Base-by-base conservation (phyloP, 2,888 invertebrate species). In the Peribatodes rhomboidaria region DNA sequence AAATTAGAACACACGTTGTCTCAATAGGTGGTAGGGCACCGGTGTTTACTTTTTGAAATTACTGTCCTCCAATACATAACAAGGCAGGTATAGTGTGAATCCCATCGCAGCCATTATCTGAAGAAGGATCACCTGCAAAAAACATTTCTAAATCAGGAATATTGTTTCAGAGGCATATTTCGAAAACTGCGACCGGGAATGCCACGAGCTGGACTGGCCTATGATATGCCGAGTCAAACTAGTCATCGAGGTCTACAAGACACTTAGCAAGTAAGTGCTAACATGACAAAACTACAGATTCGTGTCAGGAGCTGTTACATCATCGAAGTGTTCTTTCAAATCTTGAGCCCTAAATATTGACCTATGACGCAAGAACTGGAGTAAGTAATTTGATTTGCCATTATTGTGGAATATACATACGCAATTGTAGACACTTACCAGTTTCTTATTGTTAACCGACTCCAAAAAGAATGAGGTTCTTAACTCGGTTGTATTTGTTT, bases 201-300 rank as follows among this genome's bases (percentile, higher is more conserved):
- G 97, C 84, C 95, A 96, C 77, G 96, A 96, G 70, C 87, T 96
- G 67, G 96, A 95, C 79, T 96, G 96, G 95, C 96, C 96, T 2
- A 96, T 96, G 96, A 96, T 96, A 77, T 97, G 97, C 84, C 93
- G 96, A 63, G 95, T 97, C 68, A 96, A 96, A 87, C 92, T 97
- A 73, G 95, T 95, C 46, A 90, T 97, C 62, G 97, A 97, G 87
- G 95, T 95, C 72, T 96, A 96, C 81, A 95, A 95, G 81, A 95
- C 96, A 4, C 91, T 95, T 71, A 95, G 95, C 94, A 95, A 95
- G 96, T 95, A 88, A 92, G 94, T 88, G 52, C 55, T 33, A 56
- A 53, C n/a, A 58, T 53, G 27, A 33, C 50, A 52, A 39, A 44
- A 52, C 27, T 44, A 13, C 35, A 16, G 9, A 61, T 55, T 61